phyloP scores from a whole-genome alignment of 2,113 vertebrate species.

The Tylochromis polylepis region DNA sequence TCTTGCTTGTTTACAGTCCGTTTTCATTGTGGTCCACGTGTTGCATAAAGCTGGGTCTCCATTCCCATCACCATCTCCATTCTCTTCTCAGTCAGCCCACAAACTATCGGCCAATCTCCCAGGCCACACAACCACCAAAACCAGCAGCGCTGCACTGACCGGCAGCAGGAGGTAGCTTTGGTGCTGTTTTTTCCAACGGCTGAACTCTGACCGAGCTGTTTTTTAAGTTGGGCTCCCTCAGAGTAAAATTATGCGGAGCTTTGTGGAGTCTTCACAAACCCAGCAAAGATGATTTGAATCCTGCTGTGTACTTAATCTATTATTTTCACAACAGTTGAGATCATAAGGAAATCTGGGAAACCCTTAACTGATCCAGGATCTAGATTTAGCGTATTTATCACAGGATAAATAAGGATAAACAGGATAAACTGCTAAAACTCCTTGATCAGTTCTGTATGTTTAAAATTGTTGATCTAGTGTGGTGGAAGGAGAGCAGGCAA shows the following conservation, averaged over 20 bases:
- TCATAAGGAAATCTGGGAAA: neutral
- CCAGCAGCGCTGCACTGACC: neutral
- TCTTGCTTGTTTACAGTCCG: neutral
- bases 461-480: neutral
- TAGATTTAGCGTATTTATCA: neutral
- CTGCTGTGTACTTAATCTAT: neutral
- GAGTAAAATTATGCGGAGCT: neutral
- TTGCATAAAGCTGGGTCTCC: neutral
- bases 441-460: neutral
- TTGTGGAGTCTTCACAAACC: neutral
- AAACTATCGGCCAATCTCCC: neutral
- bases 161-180: neutral
- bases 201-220: neutral
- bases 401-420: neutral
- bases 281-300: neutral
- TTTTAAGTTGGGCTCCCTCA: neutral
- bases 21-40: neutral
- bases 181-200: neutral
- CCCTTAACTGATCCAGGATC: neutral
- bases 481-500: neutral
- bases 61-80: neutral
- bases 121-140: neutral
- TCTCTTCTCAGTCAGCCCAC: neutral
- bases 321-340: neutral
- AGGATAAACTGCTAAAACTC: neutral